A percentile compares a stretch with the other conserved stretches of the same genome.
These are phyloP conservation scores for Caenorhabditis brenneri DNA, from an alignment of 1,140 invertebrate species.

Conservation along the genomic window DNA sequence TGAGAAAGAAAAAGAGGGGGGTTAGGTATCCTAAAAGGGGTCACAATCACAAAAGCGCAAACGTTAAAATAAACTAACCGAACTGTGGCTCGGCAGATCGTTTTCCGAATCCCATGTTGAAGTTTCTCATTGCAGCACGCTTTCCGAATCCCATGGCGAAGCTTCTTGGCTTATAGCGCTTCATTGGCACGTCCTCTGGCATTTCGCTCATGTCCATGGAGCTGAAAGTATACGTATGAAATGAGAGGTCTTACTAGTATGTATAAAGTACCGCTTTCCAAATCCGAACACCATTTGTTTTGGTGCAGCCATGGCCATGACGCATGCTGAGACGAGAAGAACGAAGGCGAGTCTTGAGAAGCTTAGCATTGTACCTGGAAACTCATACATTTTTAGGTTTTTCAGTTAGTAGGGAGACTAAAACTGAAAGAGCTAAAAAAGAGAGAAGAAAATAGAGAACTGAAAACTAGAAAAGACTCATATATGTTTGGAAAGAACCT, in stretches of 20 bases:
- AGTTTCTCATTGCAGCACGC: slow-evolving; percentile 17
- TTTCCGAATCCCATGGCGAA: slow-evolving; percentile 37
- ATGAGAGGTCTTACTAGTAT: not conserved
- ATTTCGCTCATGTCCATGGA: not conserved
- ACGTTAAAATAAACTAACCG: not conserved
- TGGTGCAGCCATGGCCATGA: slow-evolving; percentile 19
- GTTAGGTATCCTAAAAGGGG: not conserved
- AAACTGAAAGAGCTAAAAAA: not conserved
- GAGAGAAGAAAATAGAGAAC: not conserved
- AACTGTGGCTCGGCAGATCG: not conserved
- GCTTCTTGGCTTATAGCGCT: slow-evolving; percentile 35
- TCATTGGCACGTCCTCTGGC: slow-evolving; percentile 20
- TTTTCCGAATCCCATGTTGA: slow-evolving; percentile 35
- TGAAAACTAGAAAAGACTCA: not conserved
- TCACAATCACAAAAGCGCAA: not conserved
- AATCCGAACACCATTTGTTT: slow-evolving; percentile 40
- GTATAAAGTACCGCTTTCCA: not conserved
- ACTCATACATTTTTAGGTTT: slow-evolving; percentile 21
- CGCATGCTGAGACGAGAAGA: slow-evolving; percentile 18
- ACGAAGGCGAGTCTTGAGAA: slow-evolving; percentile 30
- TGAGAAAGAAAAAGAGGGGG: not conserved
- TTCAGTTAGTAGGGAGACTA: not conserved
- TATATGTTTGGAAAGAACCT: not conserved
- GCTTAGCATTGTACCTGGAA: slow-evolving; percentile 40
- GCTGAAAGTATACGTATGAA: not conserved